phyloP scores from a whole-genome alignment of 2,797 vertebrate species.

The Malurus splendens region DNA sequence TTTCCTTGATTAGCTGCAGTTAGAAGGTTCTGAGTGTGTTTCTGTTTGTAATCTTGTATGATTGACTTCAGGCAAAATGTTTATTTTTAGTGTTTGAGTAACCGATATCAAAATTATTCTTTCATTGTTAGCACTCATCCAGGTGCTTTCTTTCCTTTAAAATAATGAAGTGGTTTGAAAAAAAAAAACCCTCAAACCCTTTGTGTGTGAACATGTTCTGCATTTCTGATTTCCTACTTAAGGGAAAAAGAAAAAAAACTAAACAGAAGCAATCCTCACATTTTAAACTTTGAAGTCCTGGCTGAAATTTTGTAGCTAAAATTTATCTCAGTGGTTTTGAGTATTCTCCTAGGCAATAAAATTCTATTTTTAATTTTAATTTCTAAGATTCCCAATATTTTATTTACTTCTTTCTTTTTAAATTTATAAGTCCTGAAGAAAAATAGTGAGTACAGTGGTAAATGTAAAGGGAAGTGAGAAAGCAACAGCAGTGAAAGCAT shows the following conservation, averaged over 20 bases:
- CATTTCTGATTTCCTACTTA: background rate
- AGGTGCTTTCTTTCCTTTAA: slow-evolving; percentile 1
- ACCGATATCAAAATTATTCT: background rate
- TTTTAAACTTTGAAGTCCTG: background rate
- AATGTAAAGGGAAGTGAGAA: background rate
- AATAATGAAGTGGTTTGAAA: background rate
- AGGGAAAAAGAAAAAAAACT: background rate
- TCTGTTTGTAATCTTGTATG: slow-evolving; percentile 3
- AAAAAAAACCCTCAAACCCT: background rate
- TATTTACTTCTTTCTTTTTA: background rate
- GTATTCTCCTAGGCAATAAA: background rate
- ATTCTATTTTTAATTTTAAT: background rate
- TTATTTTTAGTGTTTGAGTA: slow-evolving; percentile 12
- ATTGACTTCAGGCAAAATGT: slow-evolving; percentile 17
- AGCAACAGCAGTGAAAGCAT: background rate
- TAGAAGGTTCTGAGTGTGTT: slow-evolving; percentile 5
- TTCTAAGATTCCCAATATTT: background rate
- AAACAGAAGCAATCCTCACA: background rate
- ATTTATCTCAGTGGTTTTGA: background rate
- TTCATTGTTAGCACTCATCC: background rate
- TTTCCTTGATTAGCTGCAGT: slow-evolving; percentile 36
- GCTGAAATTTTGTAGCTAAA: background rate
- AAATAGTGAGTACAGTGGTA: background rate
- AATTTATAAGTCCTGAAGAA: background rate
- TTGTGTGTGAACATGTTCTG: background rate